Evolutionary conservation across 2,113 vertebrate species (phyloP).

Genomic region (Onychorhynchus coronatus): DNA sequence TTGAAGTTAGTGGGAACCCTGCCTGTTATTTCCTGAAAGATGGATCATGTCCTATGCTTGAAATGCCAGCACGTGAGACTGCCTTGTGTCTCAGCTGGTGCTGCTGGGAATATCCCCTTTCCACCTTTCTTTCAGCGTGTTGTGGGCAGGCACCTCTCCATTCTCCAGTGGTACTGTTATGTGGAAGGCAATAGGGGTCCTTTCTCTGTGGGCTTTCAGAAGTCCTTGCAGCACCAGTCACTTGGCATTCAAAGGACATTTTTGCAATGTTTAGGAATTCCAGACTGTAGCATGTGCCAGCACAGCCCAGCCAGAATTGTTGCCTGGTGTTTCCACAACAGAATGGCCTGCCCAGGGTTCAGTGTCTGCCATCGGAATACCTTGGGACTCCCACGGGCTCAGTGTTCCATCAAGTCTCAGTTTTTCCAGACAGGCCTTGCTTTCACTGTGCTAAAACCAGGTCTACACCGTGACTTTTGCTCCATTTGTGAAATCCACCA

Average conservation of each 20-base stretch:
- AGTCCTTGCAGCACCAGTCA: background rate
- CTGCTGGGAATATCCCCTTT: background rate
- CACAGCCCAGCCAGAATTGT: background rate
- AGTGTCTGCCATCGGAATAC: background rate
- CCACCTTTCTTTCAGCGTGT: background rate
- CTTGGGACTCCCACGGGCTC: background rate
- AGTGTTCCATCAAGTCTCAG: background rate
- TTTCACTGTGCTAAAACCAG: background rate
- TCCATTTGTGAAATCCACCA: background rate
- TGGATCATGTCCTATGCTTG: background rate
- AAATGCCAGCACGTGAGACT: background rate
- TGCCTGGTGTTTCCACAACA: slow-evolving; percentile 13
- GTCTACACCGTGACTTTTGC: background rate
- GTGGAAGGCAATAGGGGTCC: background rate
- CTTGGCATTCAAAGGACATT: background rate
- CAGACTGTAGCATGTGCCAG: background rate
- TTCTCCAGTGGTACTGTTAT: background rate
- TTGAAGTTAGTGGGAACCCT: background rate
- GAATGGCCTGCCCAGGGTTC: background rate
- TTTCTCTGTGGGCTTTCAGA: background rate
- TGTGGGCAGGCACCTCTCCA: background rate
- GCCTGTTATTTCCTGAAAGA: background rate
- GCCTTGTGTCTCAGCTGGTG: background rate
- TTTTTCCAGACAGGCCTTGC: slow-evolving; percentile 26
- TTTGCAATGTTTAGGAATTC: slow-evolving; percentile 36